Conservation (phyloP, 53 echinoderm and acorn worm genomes). For the Paelopatides confundens region DNA sequence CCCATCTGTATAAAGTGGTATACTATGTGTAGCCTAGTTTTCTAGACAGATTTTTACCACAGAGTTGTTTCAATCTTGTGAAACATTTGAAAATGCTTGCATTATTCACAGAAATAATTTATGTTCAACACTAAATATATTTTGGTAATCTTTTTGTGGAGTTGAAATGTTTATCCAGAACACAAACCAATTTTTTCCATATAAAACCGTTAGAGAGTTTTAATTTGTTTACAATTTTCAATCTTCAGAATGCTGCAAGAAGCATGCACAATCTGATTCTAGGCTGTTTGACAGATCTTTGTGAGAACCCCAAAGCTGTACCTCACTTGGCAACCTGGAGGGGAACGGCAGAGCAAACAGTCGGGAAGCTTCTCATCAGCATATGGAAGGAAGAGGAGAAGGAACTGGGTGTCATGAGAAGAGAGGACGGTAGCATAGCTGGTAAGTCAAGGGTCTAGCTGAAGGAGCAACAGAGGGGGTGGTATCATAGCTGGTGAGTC, state of each 20-base stretch:
- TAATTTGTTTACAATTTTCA: conserved; percentile 19
- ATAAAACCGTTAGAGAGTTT: too few species aligned
- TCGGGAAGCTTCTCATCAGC: conserved; percentile 75
- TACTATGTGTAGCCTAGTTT: too few species aligned
- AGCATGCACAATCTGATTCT: conserved; percentile 90
- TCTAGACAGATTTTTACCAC: too few species aligned
- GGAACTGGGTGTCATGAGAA: conserved; percentile 79
- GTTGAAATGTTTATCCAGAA: too few species aligned
- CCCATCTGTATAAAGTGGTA: too few species aligned
- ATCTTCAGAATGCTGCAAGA: conserved; percentile 65
- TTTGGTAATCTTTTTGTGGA: too few species aligned
- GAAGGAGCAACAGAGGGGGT: not conserved
- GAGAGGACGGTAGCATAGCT: conserved; percentile 72
- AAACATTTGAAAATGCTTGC: too few species aligned
- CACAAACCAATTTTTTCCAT: too few species aligned
- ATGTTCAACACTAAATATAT: too few species aligned
- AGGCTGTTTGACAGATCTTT: conserved; percentile 89
- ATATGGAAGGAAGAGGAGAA: conserved; percentile 92
- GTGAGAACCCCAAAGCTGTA: conserved; percentile 95
- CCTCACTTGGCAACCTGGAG: conserved; percentile 88
- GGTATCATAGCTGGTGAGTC: conserved; percentile 74
- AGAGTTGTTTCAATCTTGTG: too few species aligned
- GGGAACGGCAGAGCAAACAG: conserved; percentile 67
- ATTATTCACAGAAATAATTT: too few species aligned
- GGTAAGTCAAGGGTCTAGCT: conserved; percentile 64